Conservation (phyloP, 2,888 invertebrate species). For the Parnassius glacialis region DNA sequence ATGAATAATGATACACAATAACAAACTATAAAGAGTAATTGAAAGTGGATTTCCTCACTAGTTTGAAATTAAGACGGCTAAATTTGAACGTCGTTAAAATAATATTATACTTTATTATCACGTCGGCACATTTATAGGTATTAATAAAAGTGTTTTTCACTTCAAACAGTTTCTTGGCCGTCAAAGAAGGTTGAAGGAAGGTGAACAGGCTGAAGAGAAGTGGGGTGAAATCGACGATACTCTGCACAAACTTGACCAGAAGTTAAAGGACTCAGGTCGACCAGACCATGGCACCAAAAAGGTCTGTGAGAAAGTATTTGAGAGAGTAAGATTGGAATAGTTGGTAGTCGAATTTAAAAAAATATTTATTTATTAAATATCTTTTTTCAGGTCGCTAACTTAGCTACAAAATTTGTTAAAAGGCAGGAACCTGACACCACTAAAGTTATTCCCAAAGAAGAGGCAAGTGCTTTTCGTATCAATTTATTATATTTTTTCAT, state of each 20-base stretch:
- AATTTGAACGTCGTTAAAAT: too few relatives aligned
- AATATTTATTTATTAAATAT: background rate
- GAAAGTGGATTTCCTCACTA: too few relatives aligned
- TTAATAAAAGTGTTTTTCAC: background rate
- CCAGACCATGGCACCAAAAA: conserved; percentile 77
- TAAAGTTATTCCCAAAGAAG: conserved; percentile 49
- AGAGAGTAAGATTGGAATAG: too few relatives aligned
- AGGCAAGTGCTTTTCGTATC: conserved; percentile 36
- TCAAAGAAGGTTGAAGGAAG: conserved; percentile 62
- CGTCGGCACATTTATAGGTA: too few relatives aligned
- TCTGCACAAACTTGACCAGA: conserved; percentile 62
- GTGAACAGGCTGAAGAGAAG: conserved; percentile 61
- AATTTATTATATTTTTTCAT: too few relatives aligned
- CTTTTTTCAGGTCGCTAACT: conserved; percentile 84
- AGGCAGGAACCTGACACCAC: conserved; percentile 74
- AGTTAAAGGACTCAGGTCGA: conserved; percentile 63
- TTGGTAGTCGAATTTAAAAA: background rate
- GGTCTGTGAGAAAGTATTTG: conserved; percentile 59
- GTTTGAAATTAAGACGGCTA: too few relatives aligned
- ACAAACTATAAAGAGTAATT: too few relatives aligned
- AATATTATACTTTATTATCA: too few relatives aligned
- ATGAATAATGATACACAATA: too few relatives aligned
- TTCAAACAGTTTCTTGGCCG: conserved; percentile 60
- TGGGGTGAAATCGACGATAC: conserved; percentile 72
- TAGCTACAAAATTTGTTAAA: conserved; percentile 87